Base-by-base conservation (phyloP, 2,888 invertebrate genomes). In the Ectemnius continuus region DNA sequence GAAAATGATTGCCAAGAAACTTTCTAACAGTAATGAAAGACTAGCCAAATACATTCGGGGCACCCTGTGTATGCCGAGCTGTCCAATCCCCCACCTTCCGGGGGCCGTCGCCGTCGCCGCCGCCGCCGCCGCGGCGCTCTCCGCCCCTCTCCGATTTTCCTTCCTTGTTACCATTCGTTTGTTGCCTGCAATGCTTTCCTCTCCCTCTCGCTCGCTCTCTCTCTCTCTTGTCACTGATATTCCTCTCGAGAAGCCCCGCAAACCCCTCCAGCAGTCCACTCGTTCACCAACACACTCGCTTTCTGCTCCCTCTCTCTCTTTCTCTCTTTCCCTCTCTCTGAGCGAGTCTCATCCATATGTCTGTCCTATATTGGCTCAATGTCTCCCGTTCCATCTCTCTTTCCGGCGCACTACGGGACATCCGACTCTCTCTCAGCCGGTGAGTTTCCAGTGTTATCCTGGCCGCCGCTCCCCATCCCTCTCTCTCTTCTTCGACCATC, bases 61-160 rank as follows among this genome's bases (percentile, higher is more conserved):
- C 36, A 36, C 36, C 36, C 36, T 36, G 36, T 74, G 74, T 80
- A 82, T 68, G 76, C 74, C 72, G 79, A 78, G 79, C 76, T 83
- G 78, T 76, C 77, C 79, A 71, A 68, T 52, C 69, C 67, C 70
- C 72, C 73, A 62, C 68, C 57, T 20, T 23, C 2, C 23, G 18
- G 56, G 56, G n/a, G n/a, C n/a, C n/a, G n/a, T n/a, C n/a, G n/a
- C n/a, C n/a, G n/a, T n/a, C n/a, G n/a, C n/a, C n/a, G n/a, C n/a
- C n/a, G n/a, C n/a, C n/a, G n/a, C n/a, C n/a, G 1, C 68, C 20
- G 67, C 64, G 64, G 64, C 73, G 58, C 67, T 36, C 58, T 74
- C n/a, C n/a, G 72, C 63, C 73, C 69, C 77, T 62, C 76, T 63
- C 61, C 73, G 67, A 62, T 61, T 76, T 70, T 66, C 75, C 60